Percentiles rank a stretch among this genome's conserved stretches.
Conservation (phyloP, 2,797 vertebrate species). For the Anguilla pacifica region DNA sequence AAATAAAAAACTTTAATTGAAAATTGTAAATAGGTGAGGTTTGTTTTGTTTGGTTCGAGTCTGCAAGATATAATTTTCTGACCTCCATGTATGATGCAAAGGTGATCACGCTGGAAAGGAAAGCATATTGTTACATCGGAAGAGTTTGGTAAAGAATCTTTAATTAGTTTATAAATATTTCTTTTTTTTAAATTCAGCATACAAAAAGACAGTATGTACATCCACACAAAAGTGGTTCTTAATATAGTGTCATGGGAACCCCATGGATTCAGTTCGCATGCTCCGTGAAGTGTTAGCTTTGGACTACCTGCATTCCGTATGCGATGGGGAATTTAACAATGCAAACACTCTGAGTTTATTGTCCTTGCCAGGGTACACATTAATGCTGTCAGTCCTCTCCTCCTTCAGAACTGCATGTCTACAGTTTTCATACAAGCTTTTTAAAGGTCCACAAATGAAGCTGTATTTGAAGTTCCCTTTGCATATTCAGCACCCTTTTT, state of each 20-base stretch:
- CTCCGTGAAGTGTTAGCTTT: conserved; percentile 66
- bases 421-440: conserved; percentile 60
- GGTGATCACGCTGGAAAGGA: conserved; percentile 20
- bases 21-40: neutral
- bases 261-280: conserved; percentile 63
- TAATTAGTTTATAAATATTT: conserved; percentile 96
- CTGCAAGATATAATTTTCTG: conserved; percentile 12
- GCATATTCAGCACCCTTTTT: conserved; percentile 51
- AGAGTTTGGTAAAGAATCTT: conserved; percentile 66
- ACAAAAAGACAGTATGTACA: conserved; percentile 95
- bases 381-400: conserved; percentile 55
- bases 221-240: conserved; percentile 88
- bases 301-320: conserved; percentile 53
- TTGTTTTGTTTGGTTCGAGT: conserved; percentile 18
- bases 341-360: conserved; percentile 59
- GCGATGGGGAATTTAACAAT: conserved; percentile 64
- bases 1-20: neutral
- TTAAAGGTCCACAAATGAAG: conserved; percentile 56
- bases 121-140: conserved; percentile 41
- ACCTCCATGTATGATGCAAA: conserved; percentile 14
- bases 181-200: conserved; percentile 85
- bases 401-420: conserved; percentile 39
- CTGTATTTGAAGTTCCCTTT: conserved; percentile 72
- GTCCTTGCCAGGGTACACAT: conserved; percentile 55
- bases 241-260: conserved; percentile 61